Percentiles rank a stretch among this genome's conserved stretches.
Evolutionary conservation across 2,113 vertebrate species (phyloP).

Genomic region (Neolamprologus hecqui): DNA sequence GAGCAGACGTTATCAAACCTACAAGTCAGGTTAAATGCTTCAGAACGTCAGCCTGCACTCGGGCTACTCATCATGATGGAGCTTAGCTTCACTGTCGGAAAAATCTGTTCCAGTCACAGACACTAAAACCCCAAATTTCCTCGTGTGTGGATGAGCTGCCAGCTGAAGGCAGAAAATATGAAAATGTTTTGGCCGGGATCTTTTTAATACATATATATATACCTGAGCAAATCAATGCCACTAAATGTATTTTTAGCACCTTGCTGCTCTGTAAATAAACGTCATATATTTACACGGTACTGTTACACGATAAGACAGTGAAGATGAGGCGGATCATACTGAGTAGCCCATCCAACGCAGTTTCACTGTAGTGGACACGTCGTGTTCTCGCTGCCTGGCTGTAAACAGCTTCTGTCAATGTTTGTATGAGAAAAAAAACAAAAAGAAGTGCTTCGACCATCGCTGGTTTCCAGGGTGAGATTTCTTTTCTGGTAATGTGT

Average conservation of each 20-base stretch:
- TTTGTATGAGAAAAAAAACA: constrained; percentile 32
- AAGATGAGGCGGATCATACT: constrained; percentile 5
- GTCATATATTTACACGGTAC: not conserved
- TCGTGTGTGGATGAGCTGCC: not conserved
- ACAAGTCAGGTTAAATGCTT: constrained; percentile 17
- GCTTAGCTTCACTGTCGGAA: constrained; percentile 37
- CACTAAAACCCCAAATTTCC: not conserved
- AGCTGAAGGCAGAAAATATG: not conserved
- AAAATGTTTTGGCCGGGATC: not conserved
- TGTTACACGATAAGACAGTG: not conserved
- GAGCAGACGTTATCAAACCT: constrained; percentile 32
- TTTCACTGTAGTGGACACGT: constrained; percentile 20
- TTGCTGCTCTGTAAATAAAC: constrained; percentile 40
- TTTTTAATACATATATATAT: not conserved
- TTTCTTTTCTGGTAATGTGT: constrained; percentile 23
- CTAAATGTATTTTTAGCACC: constrained; percentile 25
- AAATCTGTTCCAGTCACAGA: constrained; percentile 6
- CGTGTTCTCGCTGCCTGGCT: constrained; percentile 52
- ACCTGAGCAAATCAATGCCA: not conserved
- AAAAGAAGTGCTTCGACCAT: constrained; percentile 37
- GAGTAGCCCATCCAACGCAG: constrained; percentile 14
- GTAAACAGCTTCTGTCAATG: constrained; percentile 54
- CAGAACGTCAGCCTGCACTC: not conserved
- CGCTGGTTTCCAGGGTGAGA: constrained; percentile 15
- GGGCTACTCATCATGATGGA: constrained; percentile 35